Base-by-base conservation (phyloP, 2,113 vertebrate genomes). In the Cricetomys ansorgei region DNA sequence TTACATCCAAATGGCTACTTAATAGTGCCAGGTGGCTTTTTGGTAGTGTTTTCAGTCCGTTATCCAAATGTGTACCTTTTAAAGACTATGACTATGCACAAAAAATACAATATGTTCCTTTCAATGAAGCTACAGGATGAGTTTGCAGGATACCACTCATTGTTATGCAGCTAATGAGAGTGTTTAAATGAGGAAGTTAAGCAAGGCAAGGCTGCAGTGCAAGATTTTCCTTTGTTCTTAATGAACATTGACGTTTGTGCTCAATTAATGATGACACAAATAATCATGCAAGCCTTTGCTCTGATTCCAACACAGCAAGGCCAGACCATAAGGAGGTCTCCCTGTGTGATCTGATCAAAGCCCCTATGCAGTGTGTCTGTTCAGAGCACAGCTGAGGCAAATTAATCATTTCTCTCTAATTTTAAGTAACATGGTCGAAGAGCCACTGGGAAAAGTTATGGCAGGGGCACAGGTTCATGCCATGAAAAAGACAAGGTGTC, bases 201-300 rank as follows among this genome's bases (percentile, higher is more conserved):
- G 75, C 43, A 73, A 83, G 53, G 75, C 43, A 73, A 83, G 53
- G 86, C 53, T 94, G 19, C 34, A 90, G 21, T 34, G 40, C 19
- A 92, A 21, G 7, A 0, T 92, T 97, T 97, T 87, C 45, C 92
- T 96, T 92, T 95, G 83, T 95, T 96, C 64, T 92, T 94, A 97
- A 37, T 2, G 97, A 97, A 96, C 62, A 89, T 1, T 93, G 93
- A 86, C 92, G 93, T 94, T 92, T 96, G 81, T 95, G 65, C 62
- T 92, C 96, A 97, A 90, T 96, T 96, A 94, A 62, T 59, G 96
- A 45, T 73, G 94, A 97, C 95, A 96, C 34, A 57, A 92, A 70
- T 72, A 93, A 96, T 84, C 94, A 96, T 67, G 87, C 40, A 93
- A 97, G 62, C 25, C 96, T 91, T 96, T 97, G 76, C 86, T 97